Conservation (phyloP, 2,113 vertebrate genomes). For the Cyanoramphus novaezelandiae region DNA sequence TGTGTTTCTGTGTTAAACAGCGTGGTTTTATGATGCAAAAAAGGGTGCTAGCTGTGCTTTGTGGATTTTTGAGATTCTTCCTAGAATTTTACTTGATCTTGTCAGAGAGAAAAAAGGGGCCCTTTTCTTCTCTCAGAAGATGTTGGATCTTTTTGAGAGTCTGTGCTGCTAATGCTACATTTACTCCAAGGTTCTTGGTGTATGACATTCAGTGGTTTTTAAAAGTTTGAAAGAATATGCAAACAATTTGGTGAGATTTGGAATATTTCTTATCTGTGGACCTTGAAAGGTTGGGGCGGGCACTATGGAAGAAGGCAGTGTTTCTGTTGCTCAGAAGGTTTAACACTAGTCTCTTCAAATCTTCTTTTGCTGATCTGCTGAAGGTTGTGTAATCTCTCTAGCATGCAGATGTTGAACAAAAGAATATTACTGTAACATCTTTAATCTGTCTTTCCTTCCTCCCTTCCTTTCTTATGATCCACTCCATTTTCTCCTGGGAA, state of each 20-base stretch:
- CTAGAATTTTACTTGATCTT: background rate
- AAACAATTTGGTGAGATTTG: background rate
- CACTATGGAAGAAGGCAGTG: background rate
- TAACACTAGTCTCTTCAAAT: slow-evolving; percentile 78
- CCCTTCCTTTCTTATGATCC: slow-evolving; percentile 38
- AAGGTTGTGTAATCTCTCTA: slow-evolving; percentile 86
- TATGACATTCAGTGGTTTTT: background rate
- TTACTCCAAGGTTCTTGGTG: background rate
- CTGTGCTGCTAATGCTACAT: background rate
- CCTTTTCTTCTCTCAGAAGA: background rate
- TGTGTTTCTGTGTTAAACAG: background rate
- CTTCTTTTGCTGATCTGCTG: slow-evolving; percentile 82
- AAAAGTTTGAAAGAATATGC: background rate
- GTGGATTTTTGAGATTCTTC: background rate
- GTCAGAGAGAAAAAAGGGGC: background rate
- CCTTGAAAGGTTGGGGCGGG: background rate
- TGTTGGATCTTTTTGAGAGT: background rate
- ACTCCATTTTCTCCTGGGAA: slow-evolving; percentile 77
- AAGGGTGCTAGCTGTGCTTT: background rate
- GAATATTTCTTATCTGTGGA: background rate
- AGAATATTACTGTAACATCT: slow-evolving; percentile 89
- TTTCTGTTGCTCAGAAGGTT: slow-evolving; percentile 75
- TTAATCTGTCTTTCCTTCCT: slow-evolving; percentile 79
- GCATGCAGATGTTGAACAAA: slow-evolving; percentile 83
- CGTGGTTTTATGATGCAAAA: background rate